Evolutionary conservation across 2,888 invertebrate genomes (phyloP), one percentile per base, ranked within the genome.

Genomic region (Leptinotarsa peninsularis): DNA sequence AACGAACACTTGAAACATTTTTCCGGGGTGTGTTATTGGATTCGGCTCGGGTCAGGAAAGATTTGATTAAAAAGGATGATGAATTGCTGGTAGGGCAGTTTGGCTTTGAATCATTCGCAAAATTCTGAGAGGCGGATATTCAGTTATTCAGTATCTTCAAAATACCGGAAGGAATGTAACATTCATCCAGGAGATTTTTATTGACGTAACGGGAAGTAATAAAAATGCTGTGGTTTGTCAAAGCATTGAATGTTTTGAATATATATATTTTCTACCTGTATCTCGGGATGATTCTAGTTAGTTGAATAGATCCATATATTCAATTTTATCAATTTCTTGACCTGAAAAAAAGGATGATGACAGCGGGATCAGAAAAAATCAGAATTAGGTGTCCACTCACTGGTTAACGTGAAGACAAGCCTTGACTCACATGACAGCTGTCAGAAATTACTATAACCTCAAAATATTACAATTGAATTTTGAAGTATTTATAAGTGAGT

Each of bases 1-100:
- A 33, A 17, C 63, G 63, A 63, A 33, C 63, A 63, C 63, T 63
- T 63, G 63, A 33, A 63, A 63, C 33, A 27, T 43, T 63, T 63
- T 27, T 43, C n/a, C 63, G 33, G 63, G 63, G 33, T n/a, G 43
- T n/a, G 63, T 63, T 63, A 63, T 63, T 63, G 63, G 15, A 63
- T 63, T 10, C 63, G n/a, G 13, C 15, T 17, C 15, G 10, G 63
- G 63, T 33, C 43, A n/a, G n/a, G 13, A 5, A 63, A 63, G n/a
- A 63, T 63, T 43, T 43, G 63, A 63, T 43, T n/a, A 63, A 43
- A 63, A 33, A 13, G 33, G 63, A 63, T n/a, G 63, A 63, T 33
- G 33, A 63, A 63, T 63, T 63, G 63, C 63, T 33, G 43, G 33
- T 5, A 43, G 43, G 63, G n/a, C 63, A 18, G 17, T 63, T 33